Evolutionary conservation across 1,140 invertebrate species (phyloP).

Genomic region (Limonius californicus): DNA sequence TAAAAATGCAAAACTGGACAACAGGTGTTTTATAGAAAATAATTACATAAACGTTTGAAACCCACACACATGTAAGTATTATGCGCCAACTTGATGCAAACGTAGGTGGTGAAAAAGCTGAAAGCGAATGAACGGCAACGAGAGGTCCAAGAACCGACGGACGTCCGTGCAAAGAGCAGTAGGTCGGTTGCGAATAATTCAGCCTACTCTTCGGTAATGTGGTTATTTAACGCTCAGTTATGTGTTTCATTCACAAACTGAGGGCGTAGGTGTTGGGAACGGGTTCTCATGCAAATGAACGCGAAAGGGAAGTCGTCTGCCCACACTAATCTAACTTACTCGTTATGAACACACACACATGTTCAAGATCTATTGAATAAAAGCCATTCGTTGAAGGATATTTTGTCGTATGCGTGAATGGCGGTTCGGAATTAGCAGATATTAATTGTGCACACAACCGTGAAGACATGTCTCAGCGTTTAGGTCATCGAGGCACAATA

Average conservation of each 20-base stretch:
- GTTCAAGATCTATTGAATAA: neutral
- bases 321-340: conserved; percentile 23
- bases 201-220: conserved; percentile 21
- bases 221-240: conserved; percentile 35
- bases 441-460: too few relatives aligned
- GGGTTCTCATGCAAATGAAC: conserved; percentile 40
- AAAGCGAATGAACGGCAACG: neutral
- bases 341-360: neutral
- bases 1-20: too few relatives aligned
- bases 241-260: conserved; percentile 39
- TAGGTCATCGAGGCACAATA: too few relatives aligned
- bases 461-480: too few relatives aligned
- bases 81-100: neutral
- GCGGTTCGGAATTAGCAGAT: neutral
- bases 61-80: neutral
- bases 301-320: conserved; percentile 42
- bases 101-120: neutral
- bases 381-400: neutral
- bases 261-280: conserved; percentile 34
- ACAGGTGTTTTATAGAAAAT: neutral
- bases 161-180: neutral
- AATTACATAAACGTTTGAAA: neutral
- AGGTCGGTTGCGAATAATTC: conserved; percentile 4
- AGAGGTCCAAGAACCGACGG: neutral
- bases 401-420: neutral